These are phyloP conservation scores for Poeciliopsis paucimaculata DNA, from an alignment of 2,797 vertebrate genomes.

Conservation along the genomic window DNA sequence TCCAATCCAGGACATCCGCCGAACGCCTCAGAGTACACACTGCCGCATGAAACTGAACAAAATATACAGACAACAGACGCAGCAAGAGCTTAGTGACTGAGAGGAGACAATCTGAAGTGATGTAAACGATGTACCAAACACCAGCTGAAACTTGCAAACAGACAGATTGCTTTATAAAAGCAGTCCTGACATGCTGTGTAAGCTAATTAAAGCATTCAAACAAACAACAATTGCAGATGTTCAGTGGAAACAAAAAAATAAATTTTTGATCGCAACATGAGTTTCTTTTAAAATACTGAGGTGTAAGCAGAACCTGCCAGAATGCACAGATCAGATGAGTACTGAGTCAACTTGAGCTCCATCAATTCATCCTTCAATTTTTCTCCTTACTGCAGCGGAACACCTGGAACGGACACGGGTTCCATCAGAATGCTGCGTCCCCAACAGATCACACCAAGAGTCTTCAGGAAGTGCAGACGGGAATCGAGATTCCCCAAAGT, in stretches of 20 bases:
- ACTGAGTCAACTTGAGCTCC: not conserved
- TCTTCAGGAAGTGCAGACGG: conserved; percentile 45
- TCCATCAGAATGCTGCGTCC: conserved; percentile 25
- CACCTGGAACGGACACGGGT: not conserved
- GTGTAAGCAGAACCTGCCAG: conserved; percentile 9
- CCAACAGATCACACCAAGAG: conserved; percentile 17
- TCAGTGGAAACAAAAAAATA: not conserved
- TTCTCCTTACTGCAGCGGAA: not conserved
- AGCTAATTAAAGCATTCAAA: conserved; percentile 44
- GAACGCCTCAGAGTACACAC: not conserved
- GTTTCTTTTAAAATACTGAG: conserved; percentile 36
- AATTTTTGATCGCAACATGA: conserved; percentile 10
- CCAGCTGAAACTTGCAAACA: not conserved
- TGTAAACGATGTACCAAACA: not conserved
- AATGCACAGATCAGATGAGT: conserved; percentile 32
- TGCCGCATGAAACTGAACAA: not conserved
- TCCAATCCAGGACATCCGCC: not conserved
- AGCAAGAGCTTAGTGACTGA: conserved; percentile 30
- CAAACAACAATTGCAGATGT: conserved; percentile 27
- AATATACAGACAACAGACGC: conserved; percentile 2
- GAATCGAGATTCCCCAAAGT: not conserved
- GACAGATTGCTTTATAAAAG: conserved; percentile 34
- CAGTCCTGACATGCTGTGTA: conserved; percentile 39
- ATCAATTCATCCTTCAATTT: not conserved
- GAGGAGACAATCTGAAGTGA: not conserved